Evolutionary conservation across 2,113 vertebrate species (phyloP).

Genomic region (Calypte anna): DNA sequence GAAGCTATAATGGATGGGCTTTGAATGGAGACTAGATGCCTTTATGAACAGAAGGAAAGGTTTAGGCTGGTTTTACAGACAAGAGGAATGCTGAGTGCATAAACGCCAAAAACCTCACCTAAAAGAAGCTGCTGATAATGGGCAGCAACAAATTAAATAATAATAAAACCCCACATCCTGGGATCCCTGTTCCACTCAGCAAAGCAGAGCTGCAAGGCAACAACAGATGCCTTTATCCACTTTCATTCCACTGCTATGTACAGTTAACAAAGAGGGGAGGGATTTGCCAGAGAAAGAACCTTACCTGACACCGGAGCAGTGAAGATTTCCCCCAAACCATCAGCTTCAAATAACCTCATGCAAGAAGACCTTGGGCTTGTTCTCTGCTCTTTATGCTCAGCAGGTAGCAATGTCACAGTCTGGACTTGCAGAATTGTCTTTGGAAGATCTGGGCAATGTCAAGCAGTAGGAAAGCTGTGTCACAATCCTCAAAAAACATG

Average conservation of each 20-base stretch:
- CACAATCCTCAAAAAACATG: background rate
- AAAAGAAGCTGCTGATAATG: conserved; percentile 43
- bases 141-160: conserved; percentile 51
- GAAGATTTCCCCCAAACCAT: background rate
- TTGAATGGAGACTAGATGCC: conserved; percentile 29
- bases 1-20: conserved; percentile 60
- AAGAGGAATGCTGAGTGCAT: background rate
- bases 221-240: background rate
- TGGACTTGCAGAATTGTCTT: background rate
- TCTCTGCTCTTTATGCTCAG: background rate
- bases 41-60: conserved; percentile 51
- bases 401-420: background rate
- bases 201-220: background rate
- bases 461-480: background rate
- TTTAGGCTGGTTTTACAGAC: conserved; percentile 48
- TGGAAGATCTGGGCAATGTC: background rate
- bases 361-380: background rate
- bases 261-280: background rate
- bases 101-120: conserved; percentile 51
- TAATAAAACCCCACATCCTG: background rate
- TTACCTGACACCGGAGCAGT: background rate
- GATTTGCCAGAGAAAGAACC: conserved; percentile 1
- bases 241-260: background rate
- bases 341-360: background rate
- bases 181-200: background rate